Evolutionary conservation across 1,140 invertebrate species (phyloP), one percentile per base, ranked within the genome.

Genomic region (Coptotermes formosanus): DNA sequence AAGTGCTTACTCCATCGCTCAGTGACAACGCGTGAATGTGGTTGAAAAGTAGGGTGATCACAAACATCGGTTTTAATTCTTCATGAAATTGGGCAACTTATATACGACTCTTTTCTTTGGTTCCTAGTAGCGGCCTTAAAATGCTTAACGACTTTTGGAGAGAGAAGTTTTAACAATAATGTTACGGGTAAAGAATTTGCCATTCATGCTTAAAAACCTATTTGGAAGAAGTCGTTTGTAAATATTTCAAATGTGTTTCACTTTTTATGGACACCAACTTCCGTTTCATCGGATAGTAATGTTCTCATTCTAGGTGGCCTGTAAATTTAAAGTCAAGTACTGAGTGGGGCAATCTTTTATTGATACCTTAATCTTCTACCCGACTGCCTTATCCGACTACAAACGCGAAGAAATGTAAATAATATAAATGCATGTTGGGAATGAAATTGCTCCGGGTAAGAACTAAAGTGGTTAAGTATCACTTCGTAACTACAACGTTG

Each of bases 281-380:
- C n/a, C 64, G 14, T 19, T 64, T 19, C 59, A 16, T n/a, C 7
- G 59, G 19, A n/a, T 64, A 16, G 59, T 19, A n/a, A 8, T 64
- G 59, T 25, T 64, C 21, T 75, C 64, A 4, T 21, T 55, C 19
- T 21, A 55, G 52, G 19, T 55, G 21, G 52, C 52, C 19, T 55
- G 52, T 21, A 55, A 16, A 16, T 38, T 55, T 55, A 55, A 2
- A 21, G 14, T 55, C 19, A 9, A 75, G 16, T 6, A 25, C 14
- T 64, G n/a, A 30, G 64, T 30, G 25, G 25, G 14, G 64, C 7
- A n/a, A 30, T 75, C 3, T 75, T 75, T 75, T 75, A 75, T 75
- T 75, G 64, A 75, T 75, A 75, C 64, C n/a, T 75, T 75, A 75
- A 75, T 75, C 64, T 75, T 75, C 25, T 75, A 75, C 64, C 2